Percentiles rank a stretch among this genome's conserved stretches.
Evolutionary conservation across 2,113 vertebrate genomes (phyloP).

Genomic region (Rhinolophus ferrumequinum): DNA sequence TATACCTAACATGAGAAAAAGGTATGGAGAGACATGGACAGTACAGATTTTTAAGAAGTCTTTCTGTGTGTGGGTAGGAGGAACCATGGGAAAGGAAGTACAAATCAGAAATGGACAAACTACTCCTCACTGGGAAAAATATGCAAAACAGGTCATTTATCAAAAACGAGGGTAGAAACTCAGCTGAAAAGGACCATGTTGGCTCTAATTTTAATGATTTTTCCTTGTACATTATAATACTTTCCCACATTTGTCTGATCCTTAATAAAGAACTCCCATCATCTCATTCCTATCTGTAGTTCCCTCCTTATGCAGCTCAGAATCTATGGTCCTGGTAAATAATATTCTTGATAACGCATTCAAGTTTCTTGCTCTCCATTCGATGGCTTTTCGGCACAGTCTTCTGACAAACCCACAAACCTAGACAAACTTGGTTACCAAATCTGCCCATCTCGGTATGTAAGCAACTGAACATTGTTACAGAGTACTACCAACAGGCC

Average conservation of each 20-base stretch:
- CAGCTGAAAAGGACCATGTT: neutral
- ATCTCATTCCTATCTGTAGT: neutral
- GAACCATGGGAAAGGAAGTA: neutral
- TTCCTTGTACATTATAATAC: neutral
- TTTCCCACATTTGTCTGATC: neutral
- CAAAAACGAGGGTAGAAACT: neutral
- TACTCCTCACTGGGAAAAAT: neutral
- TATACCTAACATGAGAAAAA: neutral
- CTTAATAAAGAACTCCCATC: neutral
- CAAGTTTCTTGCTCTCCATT: neutral
- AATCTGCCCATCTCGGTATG: neutral
- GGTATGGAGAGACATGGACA: neutral
- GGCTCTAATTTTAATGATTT: neutral
- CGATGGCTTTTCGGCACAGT: neutral
- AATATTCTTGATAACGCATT: neutral
- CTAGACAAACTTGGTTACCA: neutral
- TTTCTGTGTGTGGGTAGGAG: neutral
- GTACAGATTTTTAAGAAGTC: neutral
- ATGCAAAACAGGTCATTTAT: neutral
- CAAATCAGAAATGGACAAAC: neutral
- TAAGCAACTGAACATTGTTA: neutral
- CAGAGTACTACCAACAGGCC: neutral
- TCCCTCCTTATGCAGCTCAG: neutral
- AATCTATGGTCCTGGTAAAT: neutral
- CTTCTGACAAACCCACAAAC: neutral